Conservation (phyloP, 1,140 invertebrate genomes). For the Druon quercuslanigerum region DNA sequence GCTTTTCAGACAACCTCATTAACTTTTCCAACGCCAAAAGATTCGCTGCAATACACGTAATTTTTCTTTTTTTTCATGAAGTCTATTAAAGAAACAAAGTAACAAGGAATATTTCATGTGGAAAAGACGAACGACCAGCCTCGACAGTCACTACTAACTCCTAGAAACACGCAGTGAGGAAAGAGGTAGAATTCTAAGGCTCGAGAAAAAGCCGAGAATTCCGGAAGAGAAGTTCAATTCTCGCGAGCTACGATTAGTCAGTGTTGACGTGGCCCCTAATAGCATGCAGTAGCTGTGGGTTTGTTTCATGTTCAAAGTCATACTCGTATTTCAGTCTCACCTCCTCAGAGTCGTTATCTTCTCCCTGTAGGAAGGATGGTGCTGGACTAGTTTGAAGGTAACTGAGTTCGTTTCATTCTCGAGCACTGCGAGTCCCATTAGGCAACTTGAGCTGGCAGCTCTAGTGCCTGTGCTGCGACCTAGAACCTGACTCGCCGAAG, state of each 20-base stretch:
- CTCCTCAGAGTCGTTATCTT: constrained; percentile 37
- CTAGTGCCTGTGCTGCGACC: constrained; percentile 2
- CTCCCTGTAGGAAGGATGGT: not conserved
- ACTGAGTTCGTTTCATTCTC: constrained; percentile 63
- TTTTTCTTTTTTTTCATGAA: not conserved
- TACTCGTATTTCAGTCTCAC: constrained; percentile 64
- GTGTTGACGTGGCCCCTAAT: constrained; percentile 7
- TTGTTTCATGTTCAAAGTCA: constrained; percentile 41
- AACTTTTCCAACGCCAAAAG: not conserved
- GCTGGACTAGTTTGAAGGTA: constrained; percentile 52
- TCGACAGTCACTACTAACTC: not conserved
- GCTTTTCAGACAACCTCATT: constrained; percentile 12
- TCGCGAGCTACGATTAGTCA: constrained; percentile 8
- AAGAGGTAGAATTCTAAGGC: too few species aligned
- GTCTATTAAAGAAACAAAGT: constrained; percentile 5
- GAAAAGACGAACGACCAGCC: not conserved
- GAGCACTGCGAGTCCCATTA: constrained; percentile 64
- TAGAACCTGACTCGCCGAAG: constrained; percentile 46
- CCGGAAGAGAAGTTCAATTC: not conserved
- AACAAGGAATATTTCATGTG: not conserved
- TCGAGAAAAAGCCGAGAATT: not conserved
- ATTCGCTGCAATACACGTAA: constrained; percentile 6
- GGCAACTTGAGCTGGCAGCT: constrained; percentile 60
- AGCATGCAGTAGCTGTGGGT: constrained; percentile 1
- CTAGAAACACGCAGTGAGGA: not conserved